Evolutionary conservation across 2,797 vertebrate species (phyloP).

Genomic region (Takifugu ocellatus): DNA sequence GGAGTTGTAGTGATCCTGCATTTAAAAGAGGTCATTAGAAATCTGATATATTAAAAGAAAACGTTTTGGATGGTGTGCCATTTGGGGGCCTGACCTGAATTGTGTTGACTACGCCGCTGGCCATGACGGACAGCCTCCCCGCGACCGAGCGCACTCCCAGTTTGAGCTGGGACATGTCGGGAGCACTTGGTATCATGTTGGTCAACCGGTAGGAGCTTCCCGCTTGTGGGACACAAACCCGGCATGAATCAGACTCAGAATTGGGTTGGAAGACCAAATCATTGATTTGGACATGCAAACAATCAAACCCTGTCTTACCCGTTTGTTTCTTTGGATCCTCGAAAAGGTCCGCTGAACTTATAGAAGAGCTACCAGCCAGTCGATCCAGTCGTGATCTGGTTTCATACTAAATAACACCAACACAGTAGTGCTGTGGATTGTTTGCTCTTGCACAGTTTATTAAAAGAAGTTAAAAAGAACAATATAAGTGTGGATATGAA

Average conservation of each 20-base stretch:
- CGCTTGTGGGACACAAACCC: conserved; percentile 37
- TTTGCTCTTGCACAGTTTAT: too few relatives aligned
- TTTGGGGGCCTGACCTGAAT: conserved; percentile 82
- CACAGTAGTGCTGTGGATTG: not conserved
- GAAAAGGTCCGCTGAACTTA: conserved; percentile 93
- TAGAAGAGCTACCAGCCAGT: conserved; percentile 82
- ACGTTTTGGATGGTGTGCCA: not conserved
- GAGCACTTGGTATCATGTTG: conserved; percentile 84
- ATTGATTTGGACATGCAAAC: too few relatives aligned
- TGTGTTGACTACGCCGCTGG: conserved; percentile 90
- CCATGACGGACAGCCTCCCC: conserved; percentile 91
- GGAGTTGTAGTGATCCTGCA: conserved; percentile 77
- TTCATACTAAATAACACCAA: conserved; percentile 80
- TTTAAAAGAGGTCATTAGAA: not conserved
- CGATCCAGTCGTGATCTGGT: conserved; percentile 85
- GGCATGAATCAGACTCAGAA: not conserved
- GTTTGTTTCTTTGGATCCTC: conserved; percentile 87
- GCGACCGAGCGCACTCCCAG: conserved; percentile 89
- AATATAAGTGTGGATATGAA: not conserved
- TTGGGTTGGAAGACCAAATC: too few relatives aligned
- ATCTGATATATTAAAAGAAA: not conserved
- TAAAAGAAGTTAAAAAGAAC: not conserved
- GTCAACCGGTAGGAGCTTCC: conserved; percentile 82
- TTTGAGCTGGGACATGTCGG: conserved; percentile 92
- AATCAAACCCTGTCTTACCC: conserved; percentile 59